Evolutionary conservation across 2,113 vertebrate species (phyloP), one percentile per base, ranked within the genome.

Genomic region (Sphaerodactylus townsendi): DNA sequence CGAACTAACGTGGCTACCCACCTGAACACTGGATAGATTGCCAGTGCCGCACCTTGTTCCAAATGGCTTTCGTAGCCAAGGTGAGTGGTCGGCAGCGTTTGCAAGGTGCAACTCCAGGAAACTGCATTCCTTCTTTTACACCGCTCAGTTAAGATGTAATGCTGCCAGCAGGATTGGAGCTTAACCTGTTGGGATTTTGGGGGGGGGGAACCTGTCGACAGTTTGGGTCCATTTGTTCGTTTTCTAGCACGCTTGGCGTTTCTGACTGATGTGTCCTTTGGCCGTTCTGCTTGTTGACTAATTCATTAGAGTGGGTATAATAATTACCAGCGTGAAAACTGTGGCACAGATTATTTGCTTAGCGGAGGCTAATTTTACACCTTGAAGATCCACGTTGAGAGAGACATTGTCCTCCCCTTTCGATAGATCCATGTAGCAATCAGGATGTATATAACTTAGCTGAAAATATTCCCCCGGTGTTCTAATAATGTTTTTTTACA

Each of bases 81-180:
- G 88, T 92, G 87, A 93, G 92, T 65, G 92, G 92, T 85, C 84
- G 85, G 87, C 92, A 93, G 93, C 86, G 69, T 91, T 88, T 87
- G 77, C 87, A 83, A 7, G 85, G 86, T 86, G 91, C 88, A 93
- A 90, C 93, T 92, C 86, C 83, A 91, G 92, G 91, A 87, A 89
- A 87, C 82, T 88, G 87, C 86, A 65, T 48, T 11, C 88, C 33
- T 77, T 53, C 88, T 91, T 89, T 87, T 84, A 88, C 75, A 77
- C 89, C 89, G 87, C 75, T 87, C 87, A 3, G 48, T 93, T 88
- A 79, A 73, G 84, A 79, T 81, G 88, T 82, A 86, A 92, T 85
- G 89, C 86, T 93, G 64, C 89, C 91, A n/a, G 73, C 91, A 89
- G 86, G 84, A 79, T 77, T 77, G 86, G 92, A 89, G 83, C 53